These are phyloP conservation scores for Champsocephalus esox DNA, from an alignment of 2,797 vertebrate genomes.

Conservation along the genomic window DNA sequence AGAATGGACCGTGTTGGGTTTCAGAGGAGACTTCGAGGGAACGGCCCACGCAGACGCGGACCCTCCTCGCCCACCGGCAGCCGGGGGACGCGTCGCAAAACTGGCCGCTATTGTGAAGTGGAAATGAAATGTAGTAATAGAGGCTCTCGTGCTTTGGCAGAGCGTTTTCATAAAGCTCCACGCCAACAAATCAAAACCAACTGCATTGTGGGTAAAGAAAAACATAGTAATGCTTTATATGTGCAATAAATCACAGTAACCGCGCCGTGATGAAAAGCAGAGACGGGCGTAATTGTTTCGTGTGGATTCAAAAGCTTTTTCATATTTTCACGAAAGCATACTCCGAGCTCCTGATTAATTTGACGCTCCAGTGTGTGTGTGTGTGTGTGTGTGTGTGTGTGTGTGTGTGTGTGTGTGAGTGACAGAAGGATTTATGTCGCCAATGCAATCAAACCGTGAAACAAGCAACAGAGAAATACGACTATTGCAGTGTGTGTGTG, in stretches of 20 bases:
- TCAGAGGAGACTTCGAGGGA: background rate
- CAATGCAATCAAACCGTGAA: background rate
- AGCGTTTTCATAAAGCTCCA: background rate
- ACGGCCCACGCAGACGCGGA: no score
- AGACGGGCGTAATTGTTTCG: slow-evolving; percentile 1
- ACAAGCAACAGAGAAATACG: background rate
- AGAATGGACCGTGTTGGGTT: background rate
- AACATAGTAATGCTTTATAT: background rate
- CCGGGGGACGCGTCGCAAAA: no score
- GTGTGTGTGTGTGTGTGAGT: background rate
- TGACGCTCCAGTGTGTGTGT: background rate
- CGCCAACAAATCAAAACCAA: slow-evolving; percentile 4
- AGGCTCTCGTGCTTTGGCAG: slow-evolving; percentile 6
- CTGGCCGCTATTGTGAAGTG: background rate
- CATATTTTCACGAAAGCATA: background rate
- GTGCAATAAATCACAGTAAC: slow-evolving; percentile 30
- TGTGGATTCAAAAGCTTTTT: slow-evolving; percentile 15
- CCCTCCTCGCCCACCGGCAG: no score
- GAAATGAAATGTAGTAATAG: slow-evolving; percentile 12
- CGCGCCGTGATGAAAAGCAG: background rate
- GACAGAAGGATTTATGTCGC: background rate
- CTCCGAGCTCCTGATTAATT: slow-evolving; percentile 9
- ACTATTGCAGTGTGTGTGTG: background rate
- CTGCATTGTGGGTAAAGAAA: background rate
- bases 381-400: background rate